Evolutionary conservation across 2,113 vertebrate species (phyloP).

Genomic region (Hirundichthys speculiger): DNA sequence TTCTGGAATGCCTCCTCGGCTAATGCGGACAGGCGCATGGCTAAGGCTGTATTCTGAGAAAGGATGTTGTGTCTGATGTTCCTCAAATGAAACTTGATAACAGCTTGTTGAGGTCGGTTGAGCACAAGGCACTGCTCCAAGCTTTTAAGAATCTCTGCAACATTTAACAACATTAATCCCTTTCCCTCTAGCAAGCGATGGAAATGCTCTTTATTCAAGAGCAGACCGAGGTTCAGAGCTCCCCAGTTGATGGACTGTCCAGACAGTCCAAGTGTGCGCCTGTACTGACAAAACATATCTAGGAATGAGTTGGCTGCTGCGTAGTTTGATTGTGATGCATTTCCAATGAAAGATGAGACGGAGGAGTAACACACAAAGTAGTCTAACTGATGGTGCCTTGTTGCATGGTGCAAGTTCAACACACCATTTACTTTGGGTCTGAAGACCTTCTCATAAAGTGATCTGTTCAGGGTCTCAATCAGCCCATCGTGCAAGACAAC

Average conservation of each 20-base stretch:
- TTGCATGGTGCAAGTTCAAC: slow-evolving; percentile 85
- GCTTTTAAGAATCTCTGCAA: slow-evolving; percentile 80
- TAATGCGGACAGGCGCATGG: slow-evolving; percentile 67
- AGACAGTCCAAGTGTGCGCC: slow-evolving; percentile 82
- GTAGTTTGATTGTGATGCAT: slow-evolving; percentile 84
- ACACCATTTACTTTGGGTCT: slow-evolving; percentile 87
- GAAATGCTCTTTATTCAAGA: slow-evolving; percentile 80
- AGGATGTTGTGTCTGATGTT: slow-evolving; percentile 68
- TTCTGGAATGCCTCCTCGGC: slow-evolving; percentile 68
- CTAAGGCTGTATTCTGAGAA: slow-evolving; percentile 68
- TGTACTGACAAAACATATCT: slow-evolving; percentile 86
- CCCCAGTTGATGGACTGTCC: slow-evolving; percentile 90
- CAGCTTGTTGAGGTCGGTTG: slow-evolving; percentile 82
- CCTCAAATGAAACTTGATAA: slow-evolving; percentile 81
- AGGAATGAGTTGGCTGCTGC: slow-evolving; percentile 88
- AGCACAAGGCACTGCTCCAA: slow-evolving; percentile 81
- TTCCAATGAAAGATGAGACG: slow-evolving; percentile 86
- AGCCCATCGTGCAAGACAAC: slow-evolving; percentile 83
- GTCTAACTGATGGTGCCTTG: slow-evolving; percentile 79
- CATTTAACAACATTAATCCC: slow-evolving; percentile 82
- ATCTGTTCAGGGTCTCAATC: slow-evolving; percentile 79
- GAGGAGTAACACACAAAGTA: slow-evolving; percentile 91
- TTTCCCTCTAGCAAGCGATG: slow-evolving; percentile 81
- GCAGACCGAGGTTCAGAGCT: slow-evolving; percentile 83
- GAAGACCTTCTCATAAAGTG: slow-evolving; percentile 85